These are phyloP conservation scores for Drosophila sechellia DNA, from an alignment of 1,140 invertebrate genomes.

Conservation along the genomic window DNA sequence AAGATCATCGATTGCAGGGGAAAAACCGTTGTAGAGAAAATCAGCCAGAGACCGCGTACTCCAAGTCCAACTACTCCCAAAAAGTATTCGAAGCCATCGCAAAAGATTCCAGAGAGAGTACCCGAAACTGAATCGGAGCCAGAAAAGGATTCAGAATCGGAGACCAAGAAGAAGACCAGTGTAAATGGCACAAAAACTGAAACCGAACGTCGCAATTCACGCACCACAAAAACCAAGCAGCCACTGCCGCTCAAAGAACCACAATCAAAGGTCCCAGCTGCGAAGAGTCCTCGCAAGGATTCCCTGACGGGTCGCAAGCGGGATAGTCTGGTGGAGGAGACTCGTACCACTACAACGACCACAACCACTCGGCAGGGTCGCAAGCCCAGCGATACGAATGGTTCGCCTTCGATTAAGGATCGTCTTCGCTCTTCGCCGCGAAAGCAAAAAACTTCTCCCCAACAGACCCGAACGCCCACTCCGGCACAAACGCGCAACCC, in stretches of 20 bases:
- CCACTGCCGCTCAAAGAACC: conserved; percentile 9
- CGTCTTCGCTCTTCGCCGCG: conserved; percentile 72
- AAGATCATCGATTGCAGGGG: conserved; percentile 59
- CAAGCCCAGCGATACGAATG: conserved; percentile 40
- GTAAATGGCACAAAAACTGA: conserved; percentile 32
- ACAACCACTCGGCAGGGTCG: conserved; percentile 22
- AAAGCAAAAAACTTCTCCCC: conserved; percentile 51
- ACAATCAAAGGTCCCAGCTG: conserved; percentile 11
- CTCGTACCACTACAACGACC: conserved; percentile 41
- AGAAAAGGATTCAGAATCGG: conserved; percentile 37
- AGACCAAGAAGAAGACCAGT: conserved; percentile 26
- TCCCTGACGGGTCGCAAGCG: conserved; percentile 50
- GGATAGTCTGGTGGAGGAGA: conserved; percentile 57
- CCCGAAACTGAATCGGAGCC: conserved; percentile 18
- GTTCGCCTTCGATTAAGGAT: conserved; percentile 61
- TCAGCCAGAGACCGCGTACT: conserved; percentile 11
- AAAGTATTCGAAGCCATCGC: background rate
- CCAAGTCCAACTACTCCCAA: conserved; percentile 14
- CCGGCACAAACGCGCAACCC: conserved; percentile 16
- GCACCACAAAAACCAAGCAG: conserved; percentile 46
- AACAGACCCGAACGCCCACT: conserved; percentile 16
- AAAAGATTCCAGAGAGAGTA: conserved; percentile 5
- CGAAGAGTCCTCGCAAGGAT: conserved; percentile 60
- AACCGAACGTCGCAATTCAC: conserved; percentile 54
- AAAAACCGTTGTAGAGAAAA: conserved; percentile 39